phyloP scores from a whole-genome alignment of 2,888 invertebrate species.

The Strigamia maritima region DNA sequence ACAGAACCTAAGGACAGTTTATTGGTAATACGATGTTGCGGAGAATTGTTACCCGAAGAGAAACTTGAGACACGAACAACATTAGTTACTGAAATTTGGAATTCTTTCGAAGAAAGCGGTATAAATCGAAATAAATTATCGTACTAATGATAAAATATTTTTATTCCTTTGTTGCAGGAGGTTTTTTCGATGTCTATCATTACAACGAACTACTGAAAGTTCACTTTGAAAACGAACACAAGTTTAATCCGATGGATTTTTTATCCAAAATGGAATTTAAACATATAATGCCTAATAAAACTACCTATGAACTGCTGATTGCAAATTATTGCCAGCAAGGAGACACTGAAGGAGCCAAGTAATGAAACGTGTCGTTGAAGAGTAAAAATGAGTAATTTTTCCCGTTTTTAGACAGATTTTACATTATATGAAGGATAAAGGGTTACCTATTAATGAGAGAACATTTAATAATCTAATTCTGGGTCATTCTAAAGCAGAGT shows the following conservation, averaged over 20 bases:
- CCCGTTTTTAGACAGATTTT: constrained; percentile 65
- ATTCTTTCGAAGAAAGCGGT: constrained; percentile 66
- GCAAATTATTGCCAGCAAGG: constrained; percentile 77
- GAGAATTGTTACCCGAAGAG: constrained; percentile 74
- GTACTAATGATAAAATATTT: too few species aligned
- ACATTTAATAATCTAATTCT: constrained; percentile 80
- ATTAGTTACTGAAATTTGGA: constrained; percentile 77
- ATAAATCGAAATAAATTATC: not conserved
- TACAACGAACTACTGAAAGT: constrained; percentile 82
- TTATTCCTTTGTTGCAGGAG: too few species aligned
- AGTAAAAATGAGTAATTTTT: not conserved
- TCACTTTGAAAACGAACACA: constrained; percentile 78
- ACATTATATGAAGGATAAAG: constrained; percentile 76
- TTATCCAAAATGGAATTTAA: constrained; percentile 69
- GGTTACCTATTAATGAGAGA: constrained; percentile 73
- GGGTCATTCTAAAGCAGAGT: constrained; percentile 74
- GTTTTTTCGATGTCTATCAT: constrained; percentile 72
- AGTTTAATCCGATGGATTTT: constrained; percentile 77
- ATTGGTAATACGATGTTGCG: constrained; percentile 77
- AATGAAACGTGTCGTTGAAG: not conserved
- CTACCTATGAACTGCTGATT: constrained; percentile 81
- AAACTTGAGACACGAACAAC: constrained; percentile 69
- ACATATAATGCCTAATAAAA: constrained; percentile 75
- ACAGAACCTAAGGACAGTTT: constrained; percentile 60
- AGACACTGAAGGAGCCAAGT: constrained; percentile 73